Evolutionary conservation across 2,797 vertebrate species (phyloP), one percentile per base, ranked within the genome.

Genomic region (Sebastes matsubarae): DNA sequence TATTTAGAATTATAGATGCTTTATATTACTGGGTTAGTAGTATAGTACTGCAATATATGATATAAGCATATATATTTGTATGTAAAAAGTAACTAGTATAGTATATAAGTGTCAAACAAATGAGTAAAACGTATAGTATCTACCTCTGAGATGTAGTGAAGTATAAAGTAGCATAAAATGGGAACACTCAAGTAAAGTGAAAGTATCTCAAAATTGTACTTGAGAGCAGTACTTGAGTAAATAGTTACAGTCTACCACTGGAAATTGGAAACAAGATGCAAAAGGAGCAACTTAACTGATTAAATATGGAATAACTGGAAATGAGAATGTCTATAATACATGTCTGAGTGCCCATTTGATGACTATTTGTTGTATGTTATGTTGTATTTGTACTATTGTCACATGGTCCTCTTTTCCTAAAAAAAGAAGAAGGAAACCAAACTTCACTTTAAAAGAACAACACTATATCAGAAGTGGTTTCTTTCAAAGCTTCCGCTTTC

Each of bases 121-220:
- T 46, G 42, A 46, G 3, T 46, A 16, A 42, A 42, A 16, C 0
- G 14, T 16, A 1, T 3, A 18, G 0, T 46, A 46, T 18, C 1
- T 42, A 42, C 38, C 38, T 42, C 38, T 18, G 42, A 2, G 42
- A 46, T 46, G 6, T 46, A 46, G 42, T 46, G 14, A 46, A 46
- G 42, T 46, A 16, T 42, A 16, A 46, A 46, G 42, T 46, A 18
- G 42, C 42, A 46, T 46, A 18, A 46, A 8, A 46, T 46, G 16
- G 42, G 42, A 46, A 46, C 42, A 18, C 38, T 42, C 16, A 46
- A 46, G 16, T 0, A 46, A 46, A 46, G 16, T 46, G 14, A 3
- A 46, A 46, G 42, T 18, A 18, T 46, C 16, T 46, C 42, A 18
- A 46, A 18, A 46, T 18, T 18, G 42, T 46, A 46, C 42, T 46